Evolutionary conservation across 2,797 vertebrate species (phyloP), one percentile per base, ranked within the genome.

Genomic region (Emys orbicularis): DNA sequence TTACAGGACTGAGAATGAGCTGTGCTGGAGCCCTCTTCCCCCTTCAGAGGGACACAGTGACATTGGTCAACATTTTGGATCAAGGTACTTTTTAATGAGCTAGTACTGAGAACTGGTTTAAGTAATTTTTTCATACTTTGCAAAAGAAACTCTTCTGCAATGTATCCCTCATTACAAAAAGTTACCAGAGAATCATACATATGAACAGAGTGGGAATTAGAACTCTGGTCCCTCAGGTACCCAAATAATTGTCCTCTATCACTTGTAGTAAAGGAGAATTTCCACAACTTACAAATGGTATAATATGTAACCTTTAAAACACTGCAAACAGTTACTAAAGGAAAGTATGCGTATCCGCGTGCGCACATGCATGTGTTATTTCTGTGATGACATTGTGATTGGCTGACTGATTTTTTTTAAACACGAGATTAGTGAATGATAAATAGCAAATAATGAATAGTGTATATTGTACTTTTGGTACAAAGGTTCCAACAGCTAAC

Each of bases 381-480:
- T 68, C 18, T 37, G 34, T 37, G 16, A 37, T 10, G 18, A 61
- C 37, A 68, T 37, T 37, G 34, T 37, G 10, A 37, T 37, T 68
- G 65, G 9, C 37, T 68, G 44, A 76, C 4, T 15, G 41, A 76
- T 44, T 76, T 47, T 76, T 27, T 76, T 68, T 3, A 44, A 76
- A 76, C 72, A 44, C 6, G 5, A 68, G 65, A 37, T 16, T 18
- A 68, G 34, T 21, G 18, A 91, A 47, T 2, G 59, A 50, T 34
- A 80, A 83, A 72, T 83, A 83, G 1, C 15, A 81, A 77, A n/a
- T 13, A 79, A n/a, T 13, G n/a, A 49, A 83, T 87, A 79, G 2
- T 7, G 49, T 8, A 27, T 0, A 0, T 0, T 0, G 37, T 31
- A 57, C 1, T 12, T 34, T 53, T 83, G 11, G 8, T n/a, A 44